Percentiles rank a stretch among this genome's conserved stretches.
phyloP scores from a whole-genome alignment of 2,888 invertebrate genomes.

The Cheilosia pagana region DNA sequence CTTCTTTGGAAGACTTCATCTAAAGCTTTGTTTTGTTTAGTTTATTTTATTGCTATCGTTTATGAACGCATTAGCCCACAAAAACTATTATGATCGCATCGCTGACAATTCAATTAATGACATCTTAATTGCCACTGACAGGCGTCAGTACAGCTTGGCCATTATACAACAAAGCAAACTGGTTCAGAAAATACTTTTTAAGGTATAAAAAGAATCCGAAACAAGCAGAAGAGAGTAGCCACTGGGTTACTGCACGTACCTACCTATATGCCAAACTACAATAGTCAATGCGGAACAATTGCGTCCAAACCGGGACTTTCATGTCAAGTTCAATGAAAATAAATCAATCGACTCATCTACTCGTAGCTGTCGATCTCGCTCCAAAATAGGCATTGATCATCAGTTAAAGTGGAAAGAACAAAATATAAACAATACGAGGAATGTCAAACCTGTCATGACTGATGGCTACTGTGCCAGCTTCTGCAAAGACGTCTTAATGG shows the following conservation, averaged over 20 bases:
- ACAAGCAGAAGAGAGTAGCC: background rate
- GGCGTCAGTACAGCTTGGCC: background rate
- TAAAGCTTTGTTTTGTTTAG: background rate
- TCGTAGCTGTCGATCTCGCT: conserved; percentile 28
- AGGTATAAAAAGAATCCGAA: too few relatives aligned
- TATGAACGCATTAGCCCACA: conserved; percentile 17
- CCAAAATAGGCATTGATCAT: conserved; percentile 43
- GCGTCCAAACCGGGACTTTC: conserved; percentile 54
- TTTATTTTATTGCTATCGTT: background rate
- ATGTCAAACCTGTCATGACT: conserved; percentile 42
- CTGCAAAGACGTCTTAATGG: conserved; percentile 25
- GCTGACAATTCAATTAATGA: conserved; percentile 41
- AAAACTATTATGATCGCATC: background rate
- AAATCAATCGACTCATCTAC: conserved; percentile 46
- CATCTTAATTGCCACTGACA: conserved; percentile 37
- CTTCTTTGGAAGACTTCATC: background rate
- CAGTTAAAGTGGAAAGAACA: conserved; percentile 26
- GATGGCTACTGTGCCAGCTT: conserved; percentile 14
- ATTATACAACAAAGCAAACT: conserved; percentile 7
- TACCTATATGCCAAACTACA: background rate
- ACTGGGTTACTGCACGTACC: background rate
- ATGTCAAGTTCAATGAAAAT: conserved; percentile 59
- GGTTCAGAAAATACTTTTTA: background rate
- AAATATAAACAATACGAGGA: conserved; percentile 25
- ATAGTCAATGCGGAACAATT: conserved; percentile 61